Conservation (phyloP, 2,113 vertebrate genomes). For the Nyctereutes procyonoides region DNA sequence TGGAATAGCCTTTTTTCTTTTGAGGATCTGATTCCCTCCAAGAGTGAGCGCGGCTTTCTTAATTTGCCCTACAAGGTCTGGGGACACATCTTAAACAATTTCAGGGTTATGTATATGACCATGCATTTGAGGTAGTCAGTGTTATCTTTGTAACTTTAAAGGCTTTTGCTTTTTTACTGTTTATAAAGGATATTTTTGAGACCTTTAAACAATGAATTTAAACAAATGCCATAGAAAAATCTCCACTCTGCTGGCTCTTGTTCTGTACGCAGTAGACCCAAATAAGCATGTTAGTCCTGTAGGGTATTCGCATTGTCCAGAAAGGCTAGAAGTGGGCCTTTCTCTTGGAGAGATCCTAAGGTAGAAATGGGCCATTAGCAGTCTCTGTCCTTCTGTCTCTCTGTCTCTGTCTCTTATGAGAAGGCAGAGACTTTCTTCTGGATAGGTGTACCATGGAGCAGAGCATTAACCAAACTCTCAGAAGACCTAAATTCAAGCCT, state of each 20-base stretch:
- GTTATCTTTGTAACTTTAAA: neutral
- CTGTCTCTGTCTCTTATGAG: neutral
- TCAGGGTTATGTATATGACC: neutral
- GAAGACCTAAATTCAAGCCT: neutral
- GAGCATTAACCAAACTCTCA: neutral
- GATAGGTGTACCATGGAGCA: neutral
- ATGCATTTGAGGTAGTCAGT: neutral
- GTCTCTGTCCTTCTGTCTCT: neutral
- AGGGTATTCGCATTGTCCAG: neutral
- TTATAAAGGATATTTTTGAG: constrained; percentile 44
- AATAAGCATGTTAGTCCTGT: neutral
- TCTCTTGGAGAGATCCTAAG: neutral
- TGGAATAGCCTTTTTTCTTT: neutral
- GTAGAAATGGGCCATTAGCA: neutral
- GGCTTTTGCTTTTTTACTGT: neutral
- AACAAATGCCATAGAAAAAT: constrained; percentile 25
- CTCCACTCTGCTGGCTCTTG: neutral
- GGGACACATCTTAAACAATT: neutral
- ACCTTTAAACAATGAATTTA: constrained; percentile 5
- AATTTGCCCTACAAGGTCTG: neutral
- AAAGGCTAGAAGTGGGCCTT: neutral
- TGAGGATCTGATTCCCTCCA: neutral
- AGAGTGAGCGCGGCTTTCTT: neutral
- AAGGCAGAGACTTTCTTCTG: neutral
- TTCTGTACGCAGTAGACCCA: neutral